Conservation (phyloP, 2,113 vertebrate species). For the Laticauda colubrina region DNA sequence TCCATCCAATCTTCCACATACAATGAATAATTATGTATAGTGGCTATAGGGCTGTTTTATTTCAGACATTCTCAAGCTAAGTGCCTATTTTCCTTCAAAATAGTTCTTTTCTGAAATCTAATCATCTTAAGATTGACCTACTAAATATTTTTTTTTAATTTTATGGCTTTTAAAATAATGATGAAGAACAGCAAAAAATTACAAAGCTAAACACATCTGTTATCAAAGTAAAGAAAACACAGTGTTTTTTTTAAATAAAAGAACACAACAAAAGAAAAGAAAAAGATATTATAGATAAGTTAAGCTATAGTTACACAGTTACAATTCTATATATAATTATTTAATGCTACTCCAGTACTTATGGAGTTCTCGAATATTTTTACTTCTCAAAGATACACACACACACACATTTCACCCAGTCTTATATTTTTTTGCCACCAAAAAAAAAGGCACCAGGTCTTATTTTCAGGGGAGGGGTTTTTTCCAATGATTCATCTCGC, state of each 20-base stretch:
- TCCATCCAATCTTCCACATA: not conserved
- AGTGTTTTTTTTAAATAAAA: not conserved
- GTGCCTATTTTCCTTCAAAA: not conserved
- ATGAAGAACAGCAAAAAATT: not conserved
- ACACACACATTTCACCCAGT: too few relatives aligned
- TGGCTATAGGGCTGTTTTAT: not conserved
- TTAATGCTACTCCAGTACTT: not conserved
- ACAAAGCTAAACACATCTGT: not conserved
- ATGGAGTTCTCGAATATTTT: not conserved
- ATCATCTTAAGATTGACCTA: not conserved
- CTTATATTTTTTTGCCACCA: too few relatives aligned
- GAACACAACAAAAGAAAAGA: not conserved
- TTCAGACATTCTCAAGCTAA: not conserved
- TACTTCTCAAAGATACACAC: not conserved
- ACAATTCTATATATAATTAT: not conserved
- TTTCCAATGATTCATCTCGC: too few relatives aligned
- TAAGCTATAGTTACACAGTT: not conserved
- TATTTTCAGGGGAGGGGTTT: too few relatives aligned
- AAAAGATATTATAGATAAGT: not conserved
- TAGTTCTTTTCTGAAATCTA: not conserved
- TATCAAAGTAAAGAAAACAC: not conserved
- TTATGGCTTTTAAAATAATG: not conserved
- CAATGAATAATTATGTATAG: not conserved
- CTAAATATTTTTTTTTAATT: not conserved
- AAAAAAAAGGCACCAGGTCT: too few relatives aligned